Conservation (phyloP, 2,888 invertebrate genomes). For the Melanotus villosus region DNA sequence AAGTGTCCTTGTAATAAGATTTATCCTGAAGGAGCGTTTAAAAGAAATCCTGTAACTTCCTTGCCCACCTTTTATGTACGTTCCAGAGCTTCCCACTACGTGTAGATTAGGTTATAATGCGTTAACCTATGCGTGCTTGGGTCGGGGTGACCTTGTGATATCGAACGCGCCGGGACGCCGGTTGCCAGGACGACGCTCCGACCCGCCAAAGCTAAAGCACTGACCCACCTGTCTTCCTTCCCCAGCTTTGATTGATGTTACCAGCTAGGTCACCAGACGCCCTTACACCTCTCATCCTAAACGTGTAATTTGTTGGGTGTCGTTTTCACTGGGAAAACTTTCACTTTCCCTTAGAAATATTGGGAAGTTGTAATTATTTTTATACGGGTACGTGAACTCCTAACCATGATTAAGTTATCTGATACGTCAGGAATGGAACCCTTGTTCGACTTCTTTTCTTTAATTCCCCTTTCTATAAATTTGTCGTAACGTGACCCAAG, state of each 20-base stretch:
- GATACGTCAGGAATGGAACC: not conserved
- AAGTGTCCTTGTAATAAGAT: too few species aligned
- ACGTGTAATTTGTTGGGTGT: slow-evolving; percentile 30
- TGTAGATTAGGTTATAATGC: slow-evolving; percentile 41
- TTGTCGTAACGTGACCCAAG: not conserved
- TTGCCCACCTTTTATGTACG: not conserved
- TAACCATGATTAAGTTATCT: not conserved
- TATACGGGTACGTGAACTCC: not conserved
- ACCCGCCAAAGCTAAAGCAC: slow-evolving; percentile 54
- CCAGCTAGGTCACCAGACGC: slow-evolving; percentile 35
- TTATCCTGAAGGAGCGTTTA: too few species aligned
- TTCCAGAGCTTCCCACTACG: slow-evolving; percentile 19
- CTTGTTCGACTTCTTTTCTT: not conserved
- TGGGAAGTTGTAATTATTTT: slow-evolving; percentile 10
- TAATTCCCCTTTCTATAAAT: not conserved
- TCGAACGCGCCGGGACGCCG: slow-evolving; percentile 54
- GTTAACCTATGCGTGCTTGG: slow-evolving; percentile 44
- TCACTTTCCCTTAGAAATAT: slow-evolving; percentile 5
- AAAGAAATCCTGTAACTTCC: slow-evolving; percentile 3
- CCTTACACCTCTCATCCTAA: slow-evolving; percentile 30
- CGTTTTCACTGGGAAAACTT: slow-evolving; percentile 14
- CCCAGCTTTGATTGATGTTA: slow-evolving; percentile 52
- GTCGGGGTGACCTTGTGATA: slow-evolving; percentile 53
- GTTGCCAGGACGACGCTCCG: slow-evolving; percentile 54
- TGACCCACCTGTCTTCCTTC: slow-evolving; percentile 55